Base-by-base conservation (phyloP, 53 echinoderm and acorn worm genomes). In the Arbacia lixula region DNA sequence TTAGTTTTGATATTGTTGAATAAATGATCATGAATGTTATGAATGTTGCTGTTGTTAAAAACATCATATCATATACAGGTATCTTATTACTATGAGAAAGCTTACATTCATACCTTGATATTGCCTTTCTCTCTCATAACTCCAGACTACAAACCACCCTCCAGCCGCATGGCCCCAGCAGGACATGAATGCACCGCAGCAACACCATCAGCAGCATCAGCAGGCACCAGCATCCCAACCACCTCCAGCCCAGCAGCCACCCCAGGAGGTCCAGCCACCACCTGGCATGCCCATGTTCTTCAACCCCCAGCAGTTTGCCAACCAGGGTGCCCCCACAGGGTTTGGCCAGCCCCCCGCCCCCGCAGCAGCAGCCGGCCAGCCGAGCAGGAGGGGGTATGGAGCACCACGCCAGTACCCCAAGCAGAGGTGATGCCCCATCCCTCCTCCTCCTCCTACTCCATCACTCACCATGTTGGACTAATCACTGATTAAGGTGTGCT, bases 241-340 rank as follows among this genome's bases (percentile, higher is more conserved):
- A 16, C 89, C 75, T 35, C 71, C 29, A 16, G 85, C 75, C 6
- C 84, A 81, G 38, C 52, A 31, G 28, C 75, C 55, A n/a, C 33
- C 19, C 6, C 86, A 86, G 30, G 76, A 72, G 20, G 41, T 38
- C 6, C 25, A 62, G 8, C 46, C 72, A 20, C 66, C 50, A 17
- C 53, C 85, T n/a, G 71, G 85, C 8, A 72, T 66, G 12, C 94
- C 98, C 0, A 86, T 94, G 81, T 91, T 98, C 89, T 98, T 83
- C 84, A 98, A 98, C 86, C 98, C 98, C 56, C 55, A 85, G 52
- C 72, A 85, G 54, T 89, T 92, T 43, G 3, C 90, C 21, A 85
- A 74, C 32, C 87, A n/a, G n/a, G n/a, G n/a, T n/a, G n/a, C 87
- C n/a, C 19, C 58, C 12, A 57, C 49, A 10, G 72, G 72, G 43